A percentile compares a stretch with the other conserved stretches of the same genome.
Conservation (phyloP, 2,113 vertebrate genomes). For the Saccopteryx bilineata region DNA sequence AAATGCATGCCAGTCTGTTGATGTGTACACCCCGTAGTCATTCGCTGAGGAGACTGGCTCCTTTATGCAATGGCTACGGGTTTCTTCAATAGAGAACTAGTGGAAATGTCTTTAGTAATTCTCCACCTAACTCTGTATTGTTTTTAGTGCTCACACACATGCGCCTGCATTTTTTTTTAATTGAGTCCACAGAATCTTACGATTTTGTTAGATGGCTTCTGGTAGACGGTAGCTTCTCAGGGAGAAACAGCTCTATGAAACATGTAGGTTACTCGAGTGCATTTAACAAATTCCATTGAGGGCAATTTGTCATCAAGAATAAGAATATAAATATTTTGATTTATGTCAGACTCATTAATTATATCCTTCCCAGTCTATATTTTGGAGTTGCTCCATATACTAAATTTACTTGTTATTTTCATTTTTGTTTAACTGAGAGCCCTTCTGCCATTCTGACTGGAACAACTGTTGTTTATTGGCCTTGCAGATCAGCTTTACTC, state of each 20-base stretch:
- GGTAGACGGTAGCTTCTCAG: conserved; percentile 49
- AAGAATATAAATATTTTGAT: conserved; percentile 81
- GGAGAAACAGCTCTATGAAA: conserved; percentile 61
- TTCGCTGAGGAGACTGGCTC: conserved; percentile 80
- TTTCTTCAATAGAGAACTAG: conserved; percentile 84
- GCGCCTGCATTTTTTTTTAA: conserved; percentile 75
- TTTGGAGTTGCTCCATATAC: conserved; percentile 75
- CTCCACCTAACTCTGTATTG: conserved; percentile 71
- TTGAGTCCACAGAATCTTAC: conserved; percentile 60
- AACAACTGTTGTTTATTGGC: conserved; percentile 80
- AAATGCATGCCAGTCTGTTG: conserved; percentile 85
- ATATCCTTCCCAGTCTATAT: conserved; percentile 65
- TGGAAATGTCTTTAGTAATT: conserved; percentile 81
- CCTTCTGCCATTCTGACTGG: conserved; percentile 60
- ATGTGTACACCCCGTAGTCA: conserved; percentile 79
- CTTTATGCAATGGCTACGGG: conserved; percentile 78
- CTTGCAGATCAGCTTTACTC: conserved; percentile 61
- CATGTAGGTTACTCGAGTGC: conserved; percentile 54
- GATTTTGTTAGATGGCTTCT: conserved; percentile 74
- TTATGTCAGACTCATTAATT: conserved; percentile 81
- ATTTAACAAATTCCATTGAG: conserved; percentile 39
- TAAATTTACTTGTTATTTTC: conserved; percentile 70
- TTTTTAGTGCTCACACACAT: conserved; percentile 67
- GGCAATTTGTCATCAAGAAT: conserved; percentile 68
- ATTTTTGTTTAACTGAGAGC: conserved; percentile 45